Conservation (phyloP, 2,888 invertebrate species). For the Melipona bicolor region DNA sequence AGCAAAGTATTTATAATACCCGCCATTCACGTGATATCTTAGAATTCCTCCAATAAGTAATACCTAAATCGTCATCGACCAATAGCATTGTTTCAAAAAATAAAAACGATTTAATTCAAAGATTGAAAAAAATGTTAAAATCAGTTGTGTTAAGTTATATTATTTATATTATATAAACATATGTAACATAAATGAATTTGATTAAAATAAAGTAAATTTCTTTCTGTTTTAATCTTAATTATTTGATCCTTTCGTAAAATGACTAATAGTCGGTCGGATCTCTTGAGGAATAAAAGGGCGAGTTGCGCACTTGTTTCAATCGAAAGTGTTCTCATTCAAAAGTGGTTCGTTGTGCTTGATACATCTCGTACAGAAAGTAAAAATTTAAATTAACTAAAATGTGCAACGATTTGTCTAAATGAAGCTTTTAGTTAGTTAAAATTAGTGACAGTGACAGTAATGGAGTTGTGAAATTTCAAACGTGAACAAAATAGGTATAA, state of each 20-base stretch:
- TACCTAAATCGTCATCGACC: not conserved
- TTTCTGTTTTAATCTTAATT: not conserved
- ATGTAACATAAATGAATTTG: not conserved
- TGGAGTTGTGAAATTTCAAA: not conserved
- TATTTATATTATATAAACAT: not conserved
- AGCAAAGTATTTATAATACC: constrained; percentile 2
- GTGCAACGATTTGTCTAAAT: not conserved
- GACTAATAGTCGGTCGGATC: constrained; percentile 35
- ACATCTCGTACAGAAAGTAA: not conserved
- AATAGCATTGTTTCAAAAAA: not conserved
- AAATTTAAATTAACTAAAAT: not conserved
- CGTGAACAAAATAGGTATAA: not conserved
- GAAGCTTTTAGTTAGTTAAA: not conserved
- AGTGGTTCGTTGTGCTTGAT: constrained; percentile 15
- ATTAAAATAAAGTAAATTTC: not conserved
- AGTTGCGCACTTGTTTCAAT: not conserved
- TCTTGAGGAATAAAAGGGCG: constrained; percentile 39
- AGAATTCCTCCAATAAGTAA: not conserved
- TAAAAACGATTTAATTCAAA: constrained; percentile 19
- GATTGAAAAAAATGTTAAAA: not conserved
- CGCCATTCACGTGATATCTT: not conserved
- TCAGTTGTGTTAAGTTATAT: not conserved
- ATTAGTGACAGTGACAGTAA: not conserved
- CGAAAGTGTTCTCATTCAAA: constrained; percentile 27
- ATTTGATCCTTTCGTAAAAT: not conserved